Base-by-base conservation (phyloP, 2,888 invertebrate species). In the Microctonus brassicae region DNA sequence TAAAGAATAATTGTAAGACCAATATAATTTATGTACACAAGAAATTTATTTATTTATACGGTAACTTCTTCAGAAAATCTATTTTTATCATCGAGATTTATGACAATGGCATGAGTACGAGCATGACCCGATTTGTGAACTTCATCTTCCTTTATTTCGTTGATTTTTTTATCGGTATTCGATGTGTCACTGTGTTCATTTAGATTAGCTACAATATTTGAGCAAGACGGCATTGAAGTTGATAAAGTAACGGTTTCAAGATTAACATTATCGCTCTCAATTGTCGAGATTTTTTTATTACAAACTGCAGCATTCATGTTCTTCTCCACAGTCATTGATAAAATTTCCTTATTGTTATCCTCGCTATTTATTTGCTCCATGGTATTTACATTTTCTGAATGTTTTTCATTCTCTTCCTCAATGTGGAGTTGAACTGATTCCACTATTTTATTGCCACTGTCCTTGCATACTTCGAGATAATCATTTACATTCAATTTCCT, bases 21-120 rank as follows among this genome's bases (percentile, higher is more conserved):
- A 7, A 10, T 62, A 24, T 24, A 13, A 33, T 29, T 52, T 63
- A 63, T 29, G 17, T 42, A 63, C 63, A 52, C 26, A 42, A n/a
- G 9, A 7, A 13, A n/a, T n/a, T n/a, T n/a, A 7, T 39, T 62
- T 52, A 42, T 57, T 82, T 90, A 94, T 80, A 94, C 94, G 63
- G 94, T 94, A 76, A 94, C 94, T 87, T 94, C 94, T 87, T 94
- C 94, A 57, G 94, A 94, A 87, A 94, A 94, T 80, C 94, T 90
- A 86, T 92, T 94, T 83, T 94, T 94, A 87, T 94, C 94, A 83
- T 94, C 94, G 80, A 94, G 88, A 87, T 94, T 94, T 77, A 94
- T 93, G 79, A 94, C 92, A 81, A 94, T 93, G n/a, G 93, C 92
- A 81, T 93, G 93, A 74, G 93, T 93, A 82, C 92, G 89, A 13